These are phyloP conservation scores for cat (Felis catus) DNA, from an alignment of 2,113 vertebrate species.

Conservation along the genomic window DNA sequence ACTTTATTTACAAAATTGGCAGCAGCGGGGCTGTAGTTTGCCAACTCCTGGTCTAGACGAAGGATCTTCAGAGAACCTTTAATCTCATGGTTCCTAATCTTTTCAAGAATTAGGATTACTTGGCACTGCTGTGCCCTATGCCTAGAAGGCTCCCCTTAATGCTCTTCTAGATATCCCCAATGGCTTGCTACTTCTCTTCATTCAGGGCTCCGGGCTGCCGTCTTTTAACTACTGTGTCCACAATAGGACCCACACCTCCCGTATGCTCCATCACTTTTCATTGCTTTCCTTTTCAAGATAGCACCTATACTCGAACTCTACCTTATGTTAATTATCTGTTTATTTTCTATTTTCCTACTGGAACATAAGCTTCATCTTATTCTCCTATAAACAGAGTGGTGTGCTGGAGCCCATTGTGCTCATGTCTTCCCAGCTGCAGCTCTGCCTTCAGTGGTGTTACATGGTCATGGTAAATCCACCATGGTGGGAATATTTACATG, in stretches of 20 bases:
- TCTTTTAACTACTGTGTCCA: neutral
- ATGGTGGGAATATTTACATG: neutral
- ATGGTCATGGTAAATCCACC: neutral
- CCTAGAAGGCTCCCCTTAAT: neutral
- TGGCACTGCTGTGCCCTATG: neutral
- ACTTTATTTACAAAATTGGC: slow-evolving; percentile 45
- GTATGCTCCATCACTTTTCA: neutral
- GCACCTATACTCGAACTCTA: neutral
- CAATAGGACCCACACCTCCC: neutral
- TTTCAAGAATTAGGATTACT: neutral
- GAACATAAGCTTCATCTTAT: neutral
- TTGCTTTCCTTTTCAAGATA: neutral
- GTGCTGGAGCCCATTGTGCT: neutral
- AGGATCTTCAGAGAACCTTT: neutral
- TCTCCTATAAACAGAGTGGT: neutral
- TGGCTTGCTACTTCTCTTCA: neutral
- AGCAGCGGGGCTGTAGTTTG: neutral
- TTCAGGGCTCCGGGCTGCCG: neutral
- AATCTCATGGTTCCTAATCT: neutral
- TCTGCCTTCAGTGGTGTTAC: neutral
- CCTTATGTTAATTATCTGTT: neutral
- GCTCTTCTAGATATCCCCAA: rapidly evolving
- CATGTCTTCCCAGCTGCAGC: neutral
- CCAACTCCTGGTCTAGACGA: neutral
- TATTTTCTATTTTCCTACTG: neutral